A percentile compares a stretch with the other conserved stretches of the same genome.
These are phyloP conservation scores for Cydia pomonella DNA, from an alignment of 1,140 invertebrate genomes.

Conservation along the genomic window DNA sequence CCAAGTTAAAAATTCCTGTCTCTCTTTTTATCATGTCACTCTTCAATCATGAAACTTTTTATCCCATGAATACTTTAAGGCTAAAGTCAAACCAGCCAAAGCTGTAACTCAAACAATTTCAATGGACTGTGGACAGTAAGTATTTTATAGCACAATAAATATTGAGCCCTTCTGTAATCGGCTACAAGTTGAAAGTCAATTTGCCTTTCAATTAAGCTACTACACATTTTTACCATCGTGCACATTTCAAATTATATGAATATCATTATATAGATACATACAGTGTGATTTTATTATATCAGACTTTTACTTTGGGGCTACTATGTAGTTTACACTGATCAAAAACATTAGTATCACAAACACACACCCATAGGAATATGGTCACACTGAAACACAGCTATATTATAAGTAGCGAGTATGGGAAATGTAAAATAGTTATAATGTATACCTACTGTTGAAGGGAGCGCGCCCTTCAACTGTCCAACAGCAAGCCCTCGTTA, in stretches of 20 bases:
- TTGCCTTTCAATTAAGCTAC: conserved; percentile 2
- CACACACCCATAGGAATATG: too few relatives aligned
- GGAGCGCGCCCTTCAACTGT: too few relatives aligned
- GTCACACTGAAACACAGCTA: too few relatives aligned
- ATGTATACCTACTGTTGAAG: too few relatives aligned
- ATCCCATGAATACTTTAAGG: conserved; percentile 32
- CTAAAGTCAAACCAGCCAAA: conserved; percentile 38
- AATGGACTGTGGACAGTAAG: conserved; percentile 35
- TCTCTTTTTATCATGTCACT: neutral
- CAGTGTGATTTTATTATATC: too few relatives aligned
- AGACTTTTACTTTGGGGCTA: too few relatives aligned
- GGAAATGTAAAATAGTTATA: too few relatives aligned
- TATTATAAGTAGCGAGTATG: too few relatives aligned
- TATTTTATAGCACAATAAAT: conserved; percentile 26
- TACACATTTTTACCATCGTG: neutral
- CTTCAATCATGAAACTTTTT: conserved; percentile 24
- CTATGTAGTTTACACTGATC: too few relatives aligned
- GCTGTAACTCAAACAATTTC: conserved; percentile 43
- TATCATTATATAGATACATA: neutral
- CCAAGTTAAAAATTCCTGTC: neutral
- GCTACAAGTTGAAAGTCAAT: conserved; percentile 19
- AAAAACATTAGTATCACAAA: too few relatives aligned
- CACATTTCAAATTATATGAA: neutral
- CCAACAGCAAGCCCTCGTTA: too few relatives aligned
- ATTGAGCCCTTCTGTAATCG: conserved; percentile 14